Evolutionary conservation across 1,140 invertebrate genomes (phyloP).

Genomic region (silkworm (Bombyx mori)): DNA sequence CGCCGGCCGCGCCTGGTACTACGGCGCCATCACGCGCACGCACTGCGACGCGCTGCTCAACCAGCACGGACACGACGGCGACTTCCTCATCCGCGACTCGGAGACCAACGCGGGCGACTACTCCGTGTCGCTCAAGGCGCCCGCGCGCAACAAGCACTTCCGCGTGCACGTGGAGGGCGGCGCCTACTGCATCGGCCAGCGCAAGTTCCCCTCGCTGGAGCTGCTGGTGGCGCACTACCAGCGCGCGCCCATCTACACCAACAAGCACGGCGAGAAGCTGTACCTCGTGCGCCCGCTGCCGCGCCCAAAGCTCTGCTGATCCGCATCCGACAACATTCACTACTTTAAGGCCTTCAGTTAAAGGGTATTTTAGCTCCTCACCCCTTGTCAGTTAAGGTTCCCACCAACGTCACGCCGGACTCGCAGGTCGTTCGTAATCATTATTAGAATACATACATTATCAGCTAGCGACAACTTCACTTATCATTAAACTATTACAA

Average conservation of each 20-base stretch:
- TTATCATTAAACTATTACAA: too few species aligned
- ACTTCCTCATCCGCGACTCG: conserved; percentile 98
- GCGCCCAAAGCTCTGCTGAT: conserved; percentile 71
- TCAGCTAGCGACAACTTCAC: too few species aligned
- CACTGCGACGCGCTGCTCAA: conserved; percentile 96
- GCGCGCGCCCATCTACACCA: conserved; percentile 97
- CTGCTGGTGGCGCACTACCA: conserved; percentile 99
- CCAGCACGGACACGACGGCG: conserved; percentile 95
- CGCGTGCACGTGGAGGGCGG: conserved; percentile 96
- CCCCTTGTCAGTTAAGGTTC: too few species aligned
- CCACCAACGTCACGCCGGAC: too few species aligned
- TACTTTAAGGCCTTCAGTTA: too few species aligned
- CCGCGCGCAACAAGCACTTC: conserved; percentile 98
- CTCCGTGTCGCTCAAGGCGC: conserved; percentile 98
- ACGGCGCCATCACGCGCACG: conserved; percentile 93
- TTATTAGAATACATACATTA: too few species aligned
- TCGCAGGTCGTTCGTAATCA: too few species aligned
- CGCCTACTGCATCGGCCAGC: conserved; percentile 96
- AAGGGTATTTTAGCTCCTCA: too few species aligned
- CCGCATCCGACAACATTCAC: neutral
- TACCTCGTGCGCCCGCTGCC: conserved; percentile 91
- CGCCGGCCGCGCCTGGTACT: conserved; percentile 94
- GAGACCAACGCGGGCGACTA: conserved; percentile 99
- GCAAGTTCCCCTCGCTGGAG: conserved; percentile 96
- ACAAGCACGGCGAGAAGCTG: conserved; percentile 94